Conservation (phyloP, 2,797 vertebrate genomes). For the Euthynnus affinis region DNA sequence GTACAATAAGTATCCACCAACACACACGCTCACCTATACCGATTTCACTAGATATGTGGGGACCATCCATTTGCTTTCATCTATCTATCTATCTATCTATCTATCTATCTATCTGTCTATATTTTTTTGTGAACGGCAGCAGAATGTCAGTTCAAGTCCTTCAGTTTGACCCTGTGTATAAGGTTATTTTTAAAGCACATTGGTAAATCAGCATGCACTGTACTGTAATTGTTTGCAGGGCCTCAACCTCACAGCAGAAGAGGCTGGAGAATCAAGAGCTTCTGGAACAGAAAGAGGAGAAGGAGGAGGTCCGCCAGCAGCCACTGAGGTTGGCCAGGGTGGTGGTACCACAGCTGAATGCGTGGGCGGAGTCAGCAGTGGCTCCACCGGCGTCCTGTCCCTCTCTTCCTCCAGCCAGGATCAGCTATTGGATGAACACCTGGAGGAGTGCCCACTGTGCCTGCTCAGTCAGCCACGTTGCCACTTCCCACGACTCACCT, state of each 20-base stretch:
- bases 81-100: background rate
- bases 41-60: background rate
- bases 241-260: constrained; percentile 65
- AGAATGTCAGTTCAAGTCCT: background rate
- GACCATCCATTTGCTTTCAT: constrained; percentile 8
- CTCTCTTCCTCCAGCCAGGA: constrained; percentile 86
- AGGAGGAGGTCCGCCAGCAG: constrained; percentile 61
- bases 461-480: constrained; percentile 89
- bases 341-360: constrained; percentile 54
- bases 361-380: constrained; percentile 64
- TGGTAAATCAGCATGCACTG: background rate
- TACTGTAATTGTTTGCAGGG: constrained; percentile 67
- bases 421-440: constrained; percentile 83
- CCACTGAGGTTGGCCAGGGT: constrained; percentile 43
- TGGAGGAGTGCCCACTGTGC: constrained; percentile 91
- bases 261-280: constrained; percentile 64
- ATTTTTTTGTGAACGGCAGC: constrained; percentile 3
- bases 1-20: constrained; percentile 2
- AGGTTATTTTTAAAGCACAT: background rate
- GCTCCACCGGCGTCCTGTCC: constrained; percentile 82
- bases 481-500: constrained; percentile 87
- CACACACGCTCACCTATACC: constrained; percentile 2
- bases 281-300: constrained; percentile 74
- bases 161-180: background rate
- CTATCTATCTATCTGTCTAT: too few relatives aligned